Evolutionary conservation across 2,888 invertebrate genomes (phyloP).

Genomic region (Drosophila koepferae): DNA sequence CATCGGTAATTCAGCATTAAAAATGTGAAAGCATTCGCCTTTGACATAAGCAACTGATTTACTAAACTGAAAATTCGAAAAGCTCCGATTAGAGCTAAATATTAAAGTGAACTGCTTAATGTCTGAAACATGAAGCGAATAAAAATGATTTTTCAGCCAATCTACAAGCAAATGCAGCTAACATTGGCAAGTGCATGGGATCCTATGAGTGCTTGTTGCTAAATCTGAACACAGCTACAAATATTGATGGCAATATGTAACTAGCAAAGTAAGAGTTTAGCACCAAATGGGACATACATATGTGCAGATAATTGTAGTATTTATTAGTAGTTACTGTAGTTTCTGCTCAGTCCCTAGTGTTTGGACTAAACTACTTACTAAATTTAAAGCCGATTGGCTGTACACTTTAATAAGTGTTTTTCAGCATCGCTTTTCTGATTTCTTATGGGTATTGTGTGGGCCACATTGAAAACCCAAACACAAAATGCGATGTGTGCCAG

Average conservation of each 20-base stretch:
- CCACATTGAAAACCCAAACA: slow-evolving; percentile 23
- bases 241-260: not conserved
- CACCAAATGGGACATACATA: not conserved
- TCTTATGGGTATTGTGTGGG: slow-evolving; percentile 29
- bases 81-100: not conserved
- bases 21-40: slow-evolving; percentile 12
- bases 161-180: not conserved
- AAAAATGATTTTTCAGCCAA: not conserved
- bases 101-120: not conserved
- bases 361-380: not conserved
- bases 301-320: not conserved
- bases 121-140: not conserved
- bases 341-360: not conserved
- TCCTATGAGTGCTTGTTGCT: not conserved
- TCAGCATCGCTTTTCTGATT: slow-evolving; percentile 20
- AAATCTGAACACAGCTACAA: not conserved
- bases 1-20: slow-evolving; percentile 18
- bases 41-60: slow-evolving; percentile 20
- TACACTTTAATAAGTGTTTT: slow-evolving; percentile 10
- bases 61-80: slow-evolving; percentile 1
- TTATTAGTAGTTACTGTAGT: not conserved
- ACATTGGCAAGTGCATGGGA: not conserved
- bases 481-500: slow-evolving; percentile 64
- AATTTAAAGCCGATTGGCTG: not conserved
- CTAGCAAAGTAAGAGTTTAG: not conserved